These are phyloP conservation scores for Macrostomum lignano DNA, from an alignment of 1,140 invertebrate genomes.

Conservation along the genomic window DNA sequence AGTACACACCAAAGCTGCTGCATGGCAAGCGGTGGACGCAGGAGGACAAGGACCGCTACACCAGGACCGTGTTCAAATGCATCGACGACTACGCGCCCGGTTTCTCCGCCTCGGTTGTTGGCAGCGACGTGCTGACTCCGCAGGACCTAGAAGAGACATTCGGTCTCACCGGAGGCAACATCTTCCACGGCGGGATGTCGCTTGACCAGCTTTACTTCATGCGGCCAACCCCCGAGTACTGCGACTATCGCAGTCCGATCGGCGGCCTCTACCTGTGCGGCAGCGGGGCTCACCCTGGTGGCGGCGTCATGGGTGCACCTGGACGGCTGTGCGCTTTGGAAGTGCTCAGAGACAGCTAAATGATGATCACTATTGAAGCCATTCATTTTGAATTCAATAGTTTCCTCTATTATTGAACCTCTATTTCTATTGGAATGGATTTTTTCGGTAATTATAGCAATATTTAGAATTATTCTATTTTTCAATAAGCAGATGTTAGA, in stretches of 20 bases:
- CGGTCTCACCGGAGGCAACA: constrained; percentile 35
- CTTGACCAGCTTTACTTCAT: constrained; percentile 32
- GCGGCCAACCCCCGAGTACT: constrained; percentile 22
- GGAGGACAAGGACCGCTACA: constrained; percentile 23
- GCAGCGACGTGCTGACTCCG: constrained; percentile 33
- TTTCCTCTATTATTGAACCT: too few relatives aligned
- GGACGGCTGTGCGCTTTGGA: too few relatives aligned
- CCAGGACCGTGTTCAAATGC: constrained; percentile 28
- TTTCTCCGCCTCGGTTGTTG: constrained; percentile 32
- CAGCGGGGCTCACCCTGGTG: too few relatives aligned
- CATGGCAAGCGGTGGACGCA: constrained; percentile 21
- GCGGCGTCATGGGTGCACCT: too few relatives aligned
- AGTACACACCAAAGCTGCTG: constrained; percentile 31
- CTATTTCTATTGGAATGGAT: too few relatives aligned
- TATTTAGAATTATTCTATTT: too few relatives aligned
- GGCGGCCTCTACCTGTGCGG: constrained; percentile 29
- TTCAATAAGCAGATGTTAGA: too few relatives aligned
- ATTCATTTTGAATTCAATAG: too few relatives aligned
- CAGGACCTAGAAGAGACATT: constrained; percentile 33
- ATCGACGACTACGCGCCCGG: constrained; percentile 34
- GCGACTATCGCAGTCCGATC: constrained; percentile 29
- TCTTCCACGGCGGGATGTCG: constrained; percentile 35
- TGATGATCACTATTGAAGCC: too few relatives aligned
- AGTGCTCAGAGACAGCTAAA: too few relatives aligned
- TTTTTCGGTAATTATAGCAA: too few relatives aligned